These are phyloP conservation scores for Penaeus japonicus DNA, from an alignment of 1,140 invertebrate species.

Conservation along the genomic window DNA sequence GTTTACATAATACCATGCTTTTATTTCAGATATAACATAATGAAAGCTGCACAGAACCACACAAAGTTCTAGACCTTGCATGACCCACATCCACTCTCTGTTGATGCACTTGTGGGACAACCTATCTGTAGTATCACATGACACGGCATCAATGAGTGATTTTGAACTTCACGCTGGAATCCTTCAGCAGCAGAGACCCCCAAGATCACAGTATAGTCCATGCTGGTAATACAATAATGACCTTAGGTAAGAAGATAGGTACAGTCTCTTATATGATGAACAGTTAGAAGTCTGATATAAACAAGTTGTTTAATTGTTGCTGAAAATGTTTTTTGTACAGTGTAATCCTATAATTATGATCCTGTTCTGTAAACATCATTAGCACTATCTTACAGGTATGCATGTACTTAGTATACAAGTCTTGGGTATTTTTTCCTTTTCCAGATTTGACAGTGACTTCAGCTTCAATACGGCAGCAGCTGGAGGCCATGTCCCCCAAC, in stretches of 20 bases:
- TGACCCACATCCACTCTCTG: conserved; percentile 60
- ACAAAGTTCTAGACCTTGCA: conserved; percentile 64
- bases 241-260: conserved; percentile 9
- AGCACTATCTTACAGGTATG: too few relatives aligned
- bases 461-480: conserved; percentile 38
- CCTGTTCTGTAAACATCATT: too few relatives aligned
- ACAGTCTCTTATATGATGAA: not conserved
- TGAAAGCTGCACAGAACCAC: conserved; percentile 73
- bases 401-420: not conserved
- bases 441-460: conserved; percentile 57
- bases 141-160: not conserved
- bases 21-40: conserved; percentile 71
- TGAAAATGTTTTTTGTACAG: too few relatives aligned
- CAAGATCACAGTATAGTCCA: conserved; percentile 44
- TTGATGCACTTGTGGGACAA: conserved; percentile 42
- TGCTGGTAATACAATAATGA: conserved; percentile 9
- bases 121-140: not conserved
- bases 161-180: conserved; percentile 46
- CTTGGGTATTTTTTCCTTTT: not conserved
- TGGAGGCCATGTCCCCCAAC: conserved; percentile 65
- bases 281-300: too few relatives aligned
- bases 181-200: conserved; percentile 32
- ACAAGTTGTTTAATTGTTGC: too few relatives aligned
- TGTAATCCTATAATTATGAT: too few relatives aligned
- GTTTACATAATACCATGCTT: not conserved